Percentiles rank a stretch among this genome's conserved stretches.
phyloP scores from a whole-genome alignment of 2,888 invertebrate genomes.

The Unio delphinus region DNA sequence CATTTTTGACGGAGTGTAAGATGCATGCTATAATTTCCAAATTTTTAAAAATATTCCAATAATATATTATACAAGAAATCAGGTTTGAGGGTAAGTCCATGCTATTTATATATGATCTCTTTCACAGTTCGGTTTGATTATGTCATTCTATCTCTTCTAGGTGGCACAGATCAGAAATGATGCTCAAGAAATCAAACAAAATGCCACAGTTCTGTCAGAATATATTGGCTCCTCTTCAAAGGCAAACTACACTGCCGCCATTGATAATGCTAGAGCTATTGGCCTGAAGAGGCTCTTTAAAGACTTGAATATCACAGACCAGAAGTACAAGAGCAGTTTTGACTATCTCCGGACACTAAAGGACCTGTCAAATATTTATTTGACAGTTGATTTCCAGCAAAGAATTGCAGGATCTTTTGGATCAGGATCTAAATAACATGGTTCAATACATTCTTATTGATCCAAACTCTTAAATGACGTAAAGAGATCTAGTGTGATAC shows the following conservation, averaged over 20 bases:
- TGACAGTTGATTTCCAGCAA: conserved; percentile 63
- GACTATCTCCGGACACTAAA: conserved; percentile 62
- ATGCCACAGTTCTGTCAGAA: conserved; percentile 42
- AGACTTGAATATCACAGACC: conserved; percentile 41
- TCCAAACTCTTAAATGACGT: too few relatives aligned
- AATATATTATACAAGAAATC: too few relatives aligned
- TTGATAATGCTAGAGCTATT: conserved; percentile 51
- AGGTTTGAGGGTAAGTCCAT: too few relatives aligned
- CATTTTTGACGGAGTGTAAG: too few relatives aligned
- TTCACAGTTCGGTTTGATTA: background rate
- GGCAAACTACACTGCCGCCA: conserved; percentile 54
- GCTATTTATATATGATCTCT: too few relatives aligned
- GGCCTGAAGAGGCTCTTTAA: conserved; percentile 55
- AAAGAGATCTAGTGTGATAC: too few relatives aligned
- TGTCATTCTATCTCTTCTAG: conserved; percentile 20
- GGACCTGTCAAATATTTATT: conserved; percentile 49
- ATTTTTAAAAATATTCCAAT: background rate
- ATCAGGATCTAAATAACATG: background rate
- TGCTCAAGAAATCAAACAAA: conserved; percentile 50
- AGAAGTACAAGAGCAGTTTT: conserved; percentile 55
- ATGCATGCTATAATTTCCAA: too few relatives aligned
- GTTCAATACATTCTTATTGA: too few relatives aligned
- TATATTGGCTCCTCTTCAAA: conserved; percentile 35
- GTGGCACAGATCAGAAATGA: conserved; percentile 51
- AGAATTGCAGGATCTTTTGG: conserved; percentile 44